Base-by-base conservation (phyloP, 2,888 invertebrate genomes). In the Ceramica pisi region DNA sequence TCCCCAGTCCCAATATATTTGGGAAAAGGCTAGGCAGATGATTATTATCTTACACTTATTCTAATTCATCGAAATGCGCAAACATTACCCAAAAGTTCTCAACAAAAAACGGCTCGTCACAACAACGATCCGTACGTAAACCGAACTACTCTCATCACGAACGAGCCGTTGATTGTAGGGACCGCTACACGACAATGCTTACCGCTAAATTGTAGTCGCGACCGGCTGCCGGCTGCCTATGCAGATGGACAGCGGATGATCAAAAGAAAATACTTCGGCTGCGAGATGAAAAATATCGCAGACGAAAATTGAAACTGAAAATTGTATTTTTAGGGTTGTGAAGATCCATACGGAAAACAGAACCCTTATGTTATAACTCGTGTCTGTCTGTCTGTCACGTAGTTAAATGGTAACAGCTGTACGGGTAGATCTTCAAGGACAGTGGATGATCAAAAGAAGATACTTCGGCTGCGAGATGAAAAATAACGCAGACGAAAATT, bases 61-160 rank as follows among this genome's bases (percentile, higher is more conserved):
- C 38, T 38, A 38, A 38, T 38, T 38, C 2, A 38, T 12, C 12
- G 38, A 38, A 12, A 2, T 12, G 12, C 12, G 38, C 38, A 38
- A n/a, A 8, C 8, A 48, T n/a, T 21, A 6, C 10, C 6, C 5
- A 48, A 48, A n/a, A 48, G 0, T 0, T 19, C 14, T 23, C 4
- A 23, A 26, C 3, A 19, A 26, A 31, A 23, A n/a, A 16, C 31
- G 14, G 79, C 64, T 75, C 55, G 71, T 14, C 67, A 10, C 31
- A 79, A 62, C 26, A 14, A 41, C 0, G 8, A 4, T 21, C 77
- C 75, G 75, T 86, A 35, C 63, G 67, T 84, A 21, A 8, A 21
- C 62, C 6, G 51, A 12, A 73, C 73, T 83, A 84, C 86, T 87
- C 77, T 79, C 86, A 85, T 87, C 81, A 84, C 68, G 75, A 81